These are phyloP conservation scores for Amblyornis subalaris DNA, from an alignment of 2,113 vertebrate species.

Conservation along the genomic window DNA sequence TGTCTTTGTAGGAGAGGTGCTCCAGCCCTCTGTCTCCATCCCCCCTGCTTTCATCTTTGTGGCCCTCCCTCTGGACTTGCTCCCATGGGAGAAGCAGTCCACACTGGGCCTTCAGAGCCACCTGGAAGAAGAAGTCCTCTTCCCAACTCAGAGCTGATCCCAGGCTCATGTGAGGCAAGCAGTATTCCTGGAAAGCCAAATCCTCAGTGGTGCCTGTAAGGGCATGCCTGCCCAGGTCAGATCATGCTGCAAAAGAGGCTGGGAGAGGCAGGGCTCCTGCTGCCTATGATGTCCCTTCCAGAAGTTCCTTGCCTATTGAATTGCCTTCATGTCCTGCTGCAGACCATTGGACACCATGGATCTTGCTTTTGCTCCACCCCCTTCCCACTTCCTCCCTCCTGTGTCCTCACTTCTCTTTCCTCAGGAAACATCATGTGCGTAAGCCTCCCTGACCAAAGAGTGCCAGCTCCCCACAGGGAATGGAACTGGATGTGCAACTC, in stretches of 20 bases:
- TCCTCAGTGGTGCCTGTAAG: not conserved
- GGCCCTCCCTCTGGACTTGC: not conserved
- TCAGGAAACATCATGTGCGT: not conserved
- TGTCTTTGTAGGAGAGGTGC: not conserved
- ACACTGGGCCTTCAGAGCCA: not conserved
- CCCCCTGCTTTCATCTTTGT: not conserved
- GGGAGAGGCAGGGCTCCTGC: not conserved
- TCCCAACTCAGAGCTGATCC: not conserved
- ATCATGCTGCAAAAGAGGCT: not conserved
- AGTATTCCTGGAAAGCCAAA: not conserved
- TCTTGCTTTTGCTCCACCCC: not conserved
- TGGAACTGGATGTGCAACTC: not conserved
- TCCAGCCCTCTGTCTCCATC: not conserved
- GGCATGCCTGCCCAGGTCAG: not conserved
- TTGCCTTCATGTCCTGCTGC: not conserved
- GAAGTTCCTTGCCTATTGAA: not conserved
- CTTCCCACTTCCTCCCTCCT: not conserved
- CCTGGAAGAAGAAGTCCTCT: not conserved
- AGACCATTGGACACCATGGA: not conserved
- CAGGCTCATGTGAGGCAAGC: not conserved
- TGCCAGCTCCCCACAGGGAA: not conserved
- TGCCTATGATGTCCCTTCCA: not conserved
- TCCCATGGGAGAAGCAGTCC: not conserved
- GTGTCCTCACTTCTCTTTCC: not conserved
- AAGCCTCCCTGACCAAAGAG: accelerated